These are phyloP conservation scores for sheep (Ovis aries) DNA, from an alignment of 2,113 vertebrate genomes.

Conservation along the genomic window DNA sequence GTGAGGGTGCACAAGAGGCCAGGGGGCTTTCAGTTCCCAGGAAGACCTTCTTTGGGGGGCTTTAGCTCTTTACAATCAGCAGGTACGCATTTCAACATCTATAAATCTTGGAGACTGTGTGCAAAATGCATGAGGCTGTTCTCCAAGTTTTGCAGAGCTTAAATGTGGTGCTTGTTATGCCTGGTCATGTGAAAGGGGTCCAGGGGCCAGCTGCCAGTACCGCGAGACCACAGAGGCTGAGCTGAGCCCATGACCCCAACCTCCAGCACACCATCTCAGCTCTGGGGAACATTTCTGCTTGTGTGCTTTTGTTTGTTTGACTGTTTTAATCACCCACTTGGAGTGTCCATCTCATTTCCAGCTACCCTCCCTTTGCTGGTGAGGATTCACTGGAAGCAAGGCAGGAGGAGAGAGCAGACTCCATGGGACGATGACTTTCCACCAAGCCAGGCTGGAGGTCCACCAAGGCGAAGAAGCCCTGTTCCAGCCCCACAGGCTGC, in stretches of 20 bases:
- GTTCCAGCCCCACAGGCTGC: background rate
- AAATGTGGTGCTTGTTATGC: background rate
- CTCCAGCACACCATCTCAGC: accelerated
- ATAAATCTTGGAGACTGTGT: background rate
- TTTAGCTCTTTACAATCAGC: background rate
- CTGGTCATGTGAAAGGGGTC: too few species aligned
- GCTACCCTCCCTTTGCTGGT: background rate
- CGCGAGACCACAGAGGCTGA: background rate
- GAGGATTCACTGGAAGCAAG: background rate
- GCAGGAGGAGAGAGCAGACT: background rate
- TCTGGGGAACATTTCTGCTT: background rate
- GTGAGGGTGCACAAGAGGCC: background rate
- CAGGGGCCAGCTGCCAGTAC: too few species aligned
- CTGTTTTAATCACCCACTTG: background rate
- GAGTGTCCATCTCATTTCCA: background rate
- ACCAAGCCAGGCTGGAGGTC: background rate
- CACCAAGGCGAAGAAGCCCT: background rate
- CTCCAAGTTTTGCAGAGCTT: background rate
- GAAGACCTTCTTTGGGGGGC: background rate
- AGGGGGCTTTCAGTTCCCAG: background rate
- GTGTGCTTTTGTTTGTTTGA: too few species aligned
- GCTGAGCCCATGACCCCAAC: background rate
- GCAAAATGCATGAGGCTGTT: background rate
- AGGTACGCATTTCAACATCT: background rate
- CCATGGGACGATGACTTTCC: background rate